Evolutionary conservation across 2,888 invertebrate genomes (phyloP).

Genomic region (Tubulanus polymorphus): DNA sequence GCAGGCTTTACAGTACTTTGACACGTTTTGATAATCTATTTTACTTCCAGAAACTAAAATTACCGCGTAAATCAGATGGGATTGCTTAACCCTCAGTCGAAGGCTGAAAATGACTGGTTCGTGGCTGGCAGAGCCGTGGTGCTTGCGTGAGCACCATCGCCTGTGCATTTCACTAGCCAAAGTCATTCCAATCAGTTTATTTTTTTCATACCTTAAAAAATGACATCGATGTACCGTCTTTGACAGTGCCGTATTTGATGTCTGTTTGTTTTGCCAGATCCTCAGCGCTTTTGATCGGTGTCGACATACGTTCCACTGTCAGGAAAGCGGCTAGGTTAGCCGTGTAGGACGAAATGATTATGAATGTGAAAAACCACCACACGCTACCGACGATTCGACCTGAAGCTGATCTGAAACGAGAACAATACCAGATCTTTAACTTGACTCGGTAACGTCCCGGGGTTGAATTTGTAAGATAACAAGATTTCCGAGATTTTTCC

Average conservation of each 20-base stretch:
- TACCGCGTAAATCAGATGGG: no score
- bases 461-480: no score
- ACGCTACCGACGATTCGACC: constrained; percentile 95
- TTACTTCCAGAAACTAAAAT: no score
- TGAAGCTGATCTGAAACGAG: constrained; percentile 69
- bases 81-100: no score
- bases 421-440: no score
- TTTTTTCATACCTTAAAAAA: constrained; percentile 68
- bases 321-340: constrained; percentile 93
- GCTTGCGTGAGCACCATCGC: no score
- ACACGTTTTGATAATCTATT: no score
- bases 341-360: constrained; percentile 96
- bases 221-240: constrained; percentile 73
- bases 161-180: not conserved
- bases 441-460: no score
- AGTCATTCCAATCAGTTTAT: not conserved
- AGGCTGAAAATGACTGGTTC: no score
- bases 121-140: no score
- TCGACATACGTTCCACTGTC: constrained; percentile 93
- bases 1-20: no score
- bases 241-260: constrained; percentile 81
- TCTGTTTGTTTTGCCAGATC: constrained; percentile 76
- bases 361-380: constrained; percentile 99
- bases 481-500: no score
- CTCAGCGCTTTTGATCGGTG: constrained; percentile 87